Evolutionary conservation across 2,113 vertebrate species (phyloP).

Genomic region (Podarcis cretensis): DNA sequence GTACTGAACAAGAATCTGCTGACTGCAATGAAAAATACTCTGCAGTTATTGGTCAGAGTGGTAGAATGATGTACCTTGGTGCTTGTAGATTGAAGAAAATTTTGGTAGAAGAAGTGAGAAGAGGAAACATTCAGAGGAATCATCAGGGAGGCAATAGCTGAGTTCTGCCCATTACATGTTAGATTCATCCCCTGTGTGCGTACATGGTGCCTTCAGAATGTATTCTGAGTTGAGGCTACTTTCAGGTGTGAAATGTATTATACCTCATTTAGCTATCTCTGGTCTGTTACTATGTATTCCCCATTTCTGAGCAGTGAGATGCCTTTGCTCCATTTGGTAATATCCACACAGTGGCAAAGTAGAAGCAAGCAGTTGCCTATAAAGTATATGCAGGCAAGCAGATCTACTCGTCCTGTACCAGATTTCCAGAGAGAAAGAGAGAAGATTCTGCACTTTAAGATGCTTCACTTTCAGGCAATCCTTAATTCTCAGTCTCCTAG

Average conservation of each 20-base stretch:
- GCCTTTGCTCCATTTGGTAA: background rate
- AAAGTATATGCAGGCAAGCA: background rate
- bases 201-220: background rate
- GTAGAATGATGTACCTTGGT: background rate
- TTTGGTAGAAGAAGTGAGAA: background rate
- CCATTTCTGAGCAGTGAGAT: too few species aligned
- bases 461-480: background rate
- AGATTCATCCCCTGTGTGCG: background rate
- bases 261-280: background rate
- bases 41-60: background rate
- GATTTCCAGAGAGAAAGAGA: background rate
- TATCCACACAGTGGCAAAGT: background rate
- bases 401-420: background rate
- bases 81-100: background rate
- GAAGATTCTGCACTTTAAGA: background rate
- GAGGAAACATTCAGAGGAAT: background rate
- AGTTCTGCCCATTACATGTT: background rate
- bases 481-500: background rate
- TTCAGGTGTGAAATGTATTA: background rate
- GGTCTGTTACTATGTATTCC: too few species aligned
- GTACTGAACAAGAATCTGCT: background rate
- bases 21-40: background rate
- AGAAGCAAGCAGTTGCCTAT: background rate
- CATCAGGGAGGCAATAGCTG: too few species aligned
- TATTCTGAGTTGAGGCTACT: background rate